Base-by-base conservation (phyloP, 2,113 vertebrate species). In the Xenopus borealis region DNA sequence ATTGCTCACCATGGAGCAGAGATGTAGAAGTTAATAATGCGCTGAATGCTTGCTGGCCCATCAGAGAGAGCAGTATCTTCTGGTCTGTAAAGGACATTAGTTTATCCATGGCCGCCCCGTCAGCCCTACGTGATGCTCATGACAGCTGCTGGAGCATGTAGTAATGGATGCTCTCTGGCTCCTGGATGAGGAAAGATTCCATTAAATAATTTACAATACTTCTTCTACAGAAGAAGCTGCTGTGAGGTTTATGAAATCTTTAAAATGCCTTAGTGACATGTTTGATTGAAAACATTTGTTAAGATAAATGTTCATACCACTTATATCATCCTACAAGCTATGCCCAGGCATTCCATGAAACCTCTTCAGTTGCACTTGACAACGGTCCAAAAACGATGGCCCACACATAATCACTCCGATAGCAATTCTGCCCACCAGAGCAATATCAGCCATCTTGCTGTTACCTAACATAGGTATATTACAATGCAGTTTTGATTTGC, bases 201-300 rank as follows among this genome's bases (percentile, higher is more conserved):
- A 61, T 75, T 78, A 66, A 70, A 71, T 68, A 64, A 75, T 79
- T 71, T 77, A 71, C 46, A 75, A 47, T 61, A 62, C 40, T 74
- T 50, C 14, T 50, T 33, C 62, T 18, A 40, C 53, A 68, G 33
- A 61, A 17, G 59, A 61, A 69, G 65, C 65, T 62, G 72, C 65
- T 53, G 68, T 55, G 55, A 45, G 58, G 50, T 75, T 69, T 40
- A 62, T 62, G 58, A 69, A 68, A 62, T 50, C 55, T 52, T 52
- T 62, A 33, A 62, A 69, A 69, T 75, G 65, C 62, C 65, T 69
- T 45, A 14, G 62, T 75, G 19, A 61, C 57, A 7, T 10, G 47
- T 75, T 75, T 75, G 65, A 75, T 75, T 61, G 57, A 65, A 68
- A 62, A 69, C 65, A 75, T 75, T 75, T 50, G 23, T 75, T 50